A percentile compares a stretch with the other conserved stretches of the same genome.
phyloP scores from a whole-genome alignment of 1,140 invertebrate genomes.

The Hesperophylax magnus region DNA sequence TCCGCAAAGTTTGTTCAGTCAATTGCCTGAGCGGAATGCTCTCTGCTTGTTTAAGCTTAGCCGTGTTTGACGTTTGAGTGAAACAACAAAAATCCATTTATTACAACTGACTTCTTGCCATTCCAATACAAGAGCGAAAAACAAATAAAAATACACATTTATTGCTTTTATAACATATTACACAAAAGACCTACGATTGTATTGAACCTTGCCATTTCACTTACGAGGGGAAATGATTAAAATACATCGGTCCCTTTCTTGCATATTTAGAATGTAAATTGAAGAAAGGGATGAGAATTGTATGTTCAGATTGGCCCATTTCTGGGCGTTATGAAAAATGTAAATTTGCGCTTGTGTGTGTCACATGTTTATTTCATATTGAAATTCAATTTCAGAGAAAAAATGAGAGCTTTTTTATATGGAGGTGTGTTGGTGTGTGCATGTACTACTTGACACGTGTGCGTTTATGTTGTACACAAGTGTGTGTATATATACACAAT shows the following conservation, averaged over 20 bases:
- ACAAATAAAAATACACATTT: constrained; percentile 43
- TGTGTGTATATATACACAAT: constrained; percentile 23
- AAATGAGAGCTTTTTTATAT: constrained; percentile 46
- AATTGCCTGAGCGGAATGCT: constrained; percentile 31
- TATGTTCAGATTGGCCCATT: constrained; percentile 27
- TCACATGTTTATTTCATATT: constrained; percentile 58
- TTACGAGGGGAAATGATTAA: not conserved
- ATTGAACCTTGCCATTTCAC: constrained; percentile 28
- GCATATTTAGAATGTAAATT: not conserved
- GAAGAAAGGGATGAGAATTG: constrained; percentile 14
- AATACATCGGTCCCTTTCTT: constrained; percentile 1
- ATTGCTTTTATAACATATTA: constrained; percentile 48
- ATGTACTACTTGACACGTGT: constrained; percentile 25
- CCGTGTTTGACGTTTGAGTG: constrained; percentile 41
- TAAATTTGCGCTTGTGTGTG: constrained; percentile 54
- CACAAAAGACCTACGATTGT: constrained; percentile 41
- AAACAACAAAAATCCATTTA: constrained; percentile 48
- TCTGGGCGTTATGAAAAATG: constrained; percentile 54
- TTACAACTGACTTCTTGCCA: constrained; percentile 27
- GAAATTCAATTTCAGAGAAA: constrained; percentile 57
- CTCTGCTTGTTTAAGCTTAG: constrained; percentile 28
- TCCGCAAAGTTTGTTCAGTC: constrained; percentile 25
- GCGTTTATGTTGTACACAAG: constrained; percentile 6
- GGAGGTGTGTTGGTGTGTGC: constrained; percentile 13
- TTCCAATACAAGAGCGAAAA: not conserved